These are phyloP conservation scores for Pherbina coryleti DNA, from an alignment of 2,888 invertebrate genomes.

Conservation along the genomic window DNA sequence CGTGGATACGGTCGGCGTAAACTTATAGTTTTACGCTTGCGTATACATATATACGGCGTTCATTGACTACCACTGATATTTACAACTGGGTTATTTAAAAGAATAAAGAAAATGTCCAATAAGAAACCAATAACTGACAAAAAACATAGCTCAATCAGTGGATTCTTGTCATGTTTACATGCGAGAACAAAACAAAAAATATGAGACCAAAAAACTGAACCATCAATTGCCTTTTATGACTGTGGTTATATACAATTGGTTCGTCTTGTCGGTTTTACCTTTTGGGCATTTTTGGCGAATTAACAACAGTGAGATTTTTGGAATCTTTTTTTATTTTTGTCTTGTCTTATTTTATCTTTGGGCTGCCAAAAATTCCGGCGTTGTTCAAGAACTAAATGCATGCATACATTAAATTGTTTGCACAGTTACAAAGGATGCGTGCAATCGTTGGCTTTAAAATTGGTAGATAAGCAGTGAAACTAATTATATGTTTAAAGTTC, in stretches of 20 bases:
- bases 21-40: too few relatives aligned
- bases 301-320: slow-evolving; percentile 22
- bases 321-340: not conserved
- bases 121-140: not conserved
- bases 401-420: not conserved
- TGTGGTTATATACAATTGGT: slow-evolving; percentile 21
- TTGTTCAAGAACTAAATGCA: too few relatives aligned
- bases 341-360: too few relatives aligned
- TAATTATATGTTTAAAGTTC: too few relatives aligned
- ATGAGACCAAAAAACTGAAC: slow-evolving; percentile 17
- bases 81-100: too few relatives aligned
- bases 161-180: slow-evolving; percentile 18
- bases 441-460: too few relatives aligned
- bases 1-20: too few relatives aligned
- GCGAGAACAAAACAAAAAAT: not conserved
- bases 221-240: slow-evolving; percentile 28
- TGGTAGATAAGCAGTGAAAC: too few relatives aligned
- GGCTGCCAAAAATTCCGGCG: not conserved
- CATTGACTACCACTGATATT: too few relatives aligned
- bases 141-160: slow-evolving; percentile 34
- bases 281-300: slow-evolving; percentile 33
- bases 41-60: too few relatives aligned
- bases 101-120: not conserved
- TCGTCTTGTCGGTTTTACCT: not conserved
- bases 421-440: not conserved